These are phyloP conservation scores for Matsumyia berberina DNA, from an alignment of 2,888 invertebrate genomes.

Conservation along the genomic window DNA sequence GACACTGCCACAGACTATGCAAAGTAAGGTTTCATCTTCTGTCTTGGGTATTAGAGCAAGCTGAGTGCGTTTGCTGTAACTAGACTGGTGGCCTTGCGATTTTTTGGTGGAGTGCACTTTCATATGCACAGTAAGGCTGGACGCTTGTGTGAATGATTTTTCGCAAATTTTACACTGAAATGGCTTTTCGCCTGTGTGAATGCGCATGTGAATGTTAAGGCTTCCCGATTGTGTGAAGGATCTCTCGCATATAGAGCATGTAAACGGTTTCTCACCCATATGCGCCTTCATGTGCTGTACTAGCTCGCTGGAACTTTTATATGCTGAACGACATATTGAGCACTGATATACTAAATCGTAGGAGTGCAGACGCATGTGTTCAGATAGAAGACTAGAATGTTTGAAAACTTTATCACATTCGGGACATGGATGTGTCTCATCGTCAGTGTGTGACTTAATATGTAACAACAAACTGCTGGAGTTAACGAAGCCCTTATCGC, in stretches of 20 bases:
- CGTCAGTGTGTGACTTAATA: conserved; percentile 82
- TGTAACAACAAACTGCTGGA: conserved; percentile 82
- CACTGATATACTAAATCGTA: conserved; percentile 83
- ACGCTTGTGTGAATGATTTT: conserved; percentile 84
- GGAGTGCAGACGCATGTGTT: conserved; percentile 84
- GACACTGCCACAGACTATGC: conserved; percentile 83
- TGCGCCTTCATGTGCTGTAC: conserved; percentile 85
- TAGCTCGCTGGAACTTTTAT: conserved; percentile 83
- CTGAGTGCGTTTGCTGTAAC: conserved; percentile 81
- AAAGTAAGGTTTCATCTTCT: conserved; percentile 80
- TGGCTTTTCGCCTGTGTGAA: conserved; percentile 84
- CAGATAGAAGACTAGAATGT: conserved; percentile 83
- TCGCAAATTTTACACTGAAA: conserved; percentile 83
- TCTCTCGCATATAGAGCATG: conserved; percentile 83
- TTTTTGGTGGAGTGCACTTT: conserved; percentile 83
- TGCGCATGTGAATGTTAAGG: conserved; percentile 84
- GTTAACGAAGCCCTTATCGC: conserved; percentile 84
- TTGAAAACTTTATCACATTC: conserved; percentile 84
- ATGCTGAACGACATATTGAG: conserved; percentile 82
- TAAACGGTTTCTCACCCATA: conserved; percentile 84
- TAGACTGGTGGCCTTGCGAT: conserved; percentile 79
- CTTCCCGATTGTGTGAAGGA: conserved; percentile 84
- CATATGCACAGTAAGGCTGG: conserved; percentile 84
- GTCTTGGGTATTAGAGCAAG: conserved; percentile 36
- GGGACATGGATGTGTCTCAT: conserved; percentile 81